Evolutionary conservation across 2,797 vertebrate species (phyloP).

Genomic region (Sparidentex hasta): DNA sequence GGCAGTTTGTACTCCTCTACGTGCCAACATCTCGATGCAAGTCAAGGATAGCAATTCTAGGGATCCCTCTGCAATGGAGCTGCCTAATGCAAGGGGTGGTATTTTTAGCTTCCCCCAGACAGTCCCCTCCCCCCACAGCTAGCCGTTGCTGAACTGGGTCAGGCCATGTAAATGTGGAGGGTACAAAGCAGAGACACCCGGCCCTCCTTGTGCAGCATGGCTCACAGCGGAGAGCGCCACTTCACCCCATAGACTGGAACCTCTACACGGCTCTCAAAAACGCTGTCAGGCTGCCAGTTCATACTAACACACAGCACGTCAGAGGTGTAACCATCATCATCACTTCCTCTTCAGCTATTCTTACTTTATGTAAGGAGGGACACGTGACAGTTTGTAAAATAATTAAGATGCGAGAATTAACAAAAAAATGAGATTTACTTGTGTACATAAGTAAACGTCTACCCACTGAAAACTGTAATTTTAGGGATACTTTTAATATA

Average conservation of each 20-base stretch:
- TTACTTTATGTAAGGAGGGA: constrained; percentile 34
- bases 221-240: constrained; percentile 71
- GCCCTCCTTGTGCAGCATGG: constrained; percentile 71
- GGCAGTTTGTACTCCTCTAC: constrained; percentile 74
- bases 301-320: constrained; percentile 52
- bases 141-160: constrained; percentile 84
- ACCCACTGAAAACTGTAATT: neutral
- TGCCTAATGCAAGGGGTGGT: constrained; percentile 79
- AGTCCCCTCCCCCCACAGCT: constrained; percentile 76
- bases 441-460: neutral
- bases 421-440: neutral
- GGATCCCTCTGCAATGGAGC: constrained; percentile 87
- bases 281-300: constrained; percentile 69
- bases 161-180: constrained; percentile 85
- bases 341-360: constrained; percentile 35
- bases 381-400: constrained; percentile 17
- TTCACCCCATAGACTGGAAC: constrained; percentile 72
- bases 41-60: constrained; percentile 85
- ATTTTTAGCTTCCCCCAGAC: constrained; percentile 88
- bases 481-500: neutral
- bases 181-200: constrained; percentile 82
- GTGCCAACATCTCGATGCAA: constrained; percentile 81
- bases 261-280: constrained; percentile 61
- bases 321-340: constrained; percentile 63
- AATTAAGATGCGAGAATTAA: neutral